Evolutionary conservation across 2,797 vertebrate genomes (phyloP), one percentile per base, ranked within the genome.

Genomic region (Setipinna tenuifilis): DNA sequence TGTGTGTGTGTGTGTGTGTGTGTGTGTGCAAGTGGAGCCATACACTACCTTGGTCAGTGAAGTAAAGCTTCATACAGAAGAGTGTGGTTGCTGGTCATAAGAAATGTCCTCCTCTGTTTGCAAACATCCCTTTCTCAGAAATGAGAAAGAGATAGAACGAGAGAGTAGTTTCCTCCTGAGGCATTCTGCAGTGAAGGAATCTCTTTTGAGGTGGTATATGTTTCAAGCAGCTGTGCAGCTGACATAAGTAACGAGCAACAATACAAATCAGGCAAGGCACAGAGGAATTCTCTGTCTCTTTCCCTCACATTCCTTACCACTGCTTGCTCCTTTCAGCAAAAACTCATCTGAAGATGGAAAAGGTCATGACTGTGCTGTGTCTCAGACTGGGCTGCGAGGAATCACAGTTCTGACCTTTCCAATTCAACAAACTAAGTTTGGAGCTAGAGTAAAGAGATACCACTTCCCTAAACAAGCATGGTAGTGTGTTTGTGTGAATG

Each of bases 351-450:
- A 80, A 82, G 41, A 16, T 28, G 28, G 78, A 81, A 82, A 85
- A 85, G 84, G 84, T 85, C 84, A 85, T 23, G 48, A 58, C 23
- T 28, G 84, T 59, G 58, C 57, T 28, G 54, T 28, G 35, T 50
- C 78, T 85, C 58, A 28, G 17, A 25, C 31, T 41, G 57, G 41
- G 21, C 46, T 65, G 46, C 16, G 83, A 28, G 48, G 16, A 59
- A 84, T 80, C 68, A 80, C 19, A 57, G 54, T 16, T 28, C 11
- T 46, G 50, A 80, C 83, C 68, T 84, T 84, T 84, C 10, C 71
- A 31, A 78, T 44, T 78, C 65, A 19, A 23, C 19, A 84, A 75
- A 35, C 31, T 54, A 31, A 75, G 11, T 83, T 46, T 83, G 41
- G 46, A 28, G 35, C 35, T 10, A 41, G 21, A 58, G 80, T 19